Percentiles rank a stretch among this genome's conserved stretches.
Evolutionary conservation across 2,888 invertebrate genomes (phyloP).

Genomic region (Sclerodermus sp.): DNA sequence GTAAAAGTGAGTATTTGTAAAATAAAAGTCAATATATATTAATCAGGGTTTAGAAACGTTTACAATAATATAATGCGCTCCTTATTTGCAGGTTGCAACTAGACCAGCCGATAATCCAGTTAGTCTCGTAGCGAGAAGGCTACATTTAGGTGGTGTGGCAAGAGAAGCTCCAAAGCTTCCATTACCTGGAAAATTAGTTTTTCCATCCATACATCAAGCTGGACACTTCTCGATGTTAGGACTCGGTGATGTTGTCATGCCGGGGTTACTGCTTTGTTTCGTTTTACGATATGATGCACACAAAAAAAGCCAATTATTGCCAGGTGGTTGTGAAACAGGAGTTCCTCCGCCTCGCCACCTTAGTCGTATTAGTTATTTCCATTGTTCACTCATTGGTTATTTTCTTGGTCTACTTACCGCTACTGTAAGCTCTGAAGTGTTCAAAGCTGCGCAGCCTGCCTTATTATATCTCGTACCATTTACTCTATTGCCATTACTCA

Average conservation of each 20-base stretch:
- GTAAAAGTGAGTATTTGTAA: slow-evolving; percentile 76
- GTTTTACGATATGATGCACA: slow-evolving; percentile 96
- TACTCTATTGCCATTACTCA: slow-evolving; percentile 91
- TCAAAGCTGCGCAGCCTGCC: slow-evolving; percentile 97
- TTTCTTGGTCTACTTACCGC: slow-evolving; percentile 95
- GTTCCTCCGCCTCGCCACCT: slow-evolving; percentile 62
- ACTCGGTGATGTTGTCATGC: slow-evolving; percentile 90
- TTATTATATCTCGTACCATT: slow-evolving; percentile 96
- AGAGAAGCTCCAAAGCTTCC: slow-evolving; percentile 94
- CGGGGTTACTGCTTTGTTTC: slow-evolving; percentile 91
- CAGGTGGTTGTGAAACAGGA: slow-evolving; percentile 63
- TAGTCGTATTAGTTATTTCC: slow-evolving; percentile 86
- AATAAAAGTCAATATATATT: slow-evolving; percentile 27
- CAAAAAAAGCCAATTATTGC: slow-evolving; percentile 82
- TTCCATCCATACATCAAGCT: slow-evolving; percentile 94
- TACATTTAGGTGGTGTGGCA: slow-evolving; percentile 87
- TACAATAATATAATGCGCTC: not conserved
- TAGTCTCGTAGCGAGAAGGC: slow-evolving; percentile 88
- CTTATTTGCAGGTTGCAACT: slow-evolving; percentile 67
- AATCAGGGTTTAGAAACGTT: not conserved
- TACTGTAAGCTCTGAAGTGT: slow-evolving; percentile 95
- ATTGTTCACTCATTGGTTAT: slow-evolving; percentile 96
- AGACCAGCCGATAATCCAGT: slow-evolving; percentile 90
- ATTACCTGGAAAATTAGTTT: slow-evolving; percentile 94
- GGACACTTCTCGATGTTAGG: slow-evolving; percentile 97